A percentile compares a stretch with the other conserved stretches of the same genome.
phyloP scores from a whole-genome alignment of 2,888 invertebrate genomes.

The Dioctria rufipes region DNA sequence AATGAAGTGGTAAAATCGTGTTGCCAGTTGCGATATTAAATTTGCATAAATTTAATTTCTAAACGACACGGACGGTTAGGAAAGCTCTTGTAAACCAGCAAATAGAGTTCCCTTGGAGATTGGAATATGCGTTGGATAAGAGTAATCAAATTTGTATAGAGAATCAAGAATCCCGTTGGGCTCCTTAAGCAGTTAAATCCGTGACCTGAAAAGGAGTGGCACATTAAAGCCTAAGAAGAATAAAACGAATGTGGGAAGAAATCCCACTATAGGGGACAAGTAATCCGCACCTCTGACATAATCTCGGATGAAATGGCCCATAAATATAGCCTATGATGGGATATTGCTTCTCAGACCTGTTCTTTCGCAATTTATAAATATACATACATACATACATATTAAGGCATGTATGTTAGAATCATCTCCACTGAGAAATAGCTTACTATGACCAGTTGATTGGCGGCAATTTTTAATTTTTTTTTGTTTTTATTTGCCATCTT shows the following conservation, averaged over 20 bases:
- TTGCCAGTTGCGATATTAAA: slow-evolving; percentile 53
- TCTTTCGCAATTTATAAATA: neutral
- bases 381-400: no score
- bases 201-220: slow-evolving; percentile 24
- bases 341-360: slow-evolving; percentile 30
- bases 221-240: slow-evolving; percentile 12
- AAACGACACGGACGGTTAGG: neutral
- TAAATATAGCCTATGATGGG: slow-evolving; percentile 46
- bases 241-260: slow-evolving; percentile 22
- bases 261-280: slow-evolving; percentile 39
- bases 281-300: slow-evolving; percentile 53
- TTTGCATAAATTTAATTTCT: slow-evolving; percentile 56
- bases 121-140: neutral
- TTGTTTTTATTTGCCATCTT: neutral
- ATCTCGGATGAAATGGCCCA: slow-evolving; percentile 51
- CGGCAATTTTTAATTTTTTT: neutral
- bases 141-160: slow-evolving; percentile 40
- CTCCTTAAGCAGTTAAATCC: slow-evolving; percentile 37
- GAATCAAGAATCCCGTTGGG: slow-evolving; percentile 29
- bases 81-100: neutral
- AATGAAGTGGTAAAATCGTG: slow-evolving; percentile 56
- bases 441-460: slow-evolving; percentile 15
- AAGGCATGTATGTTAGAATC: slow-evolving; percentile 1
- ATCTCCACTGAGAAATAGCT: slow-evolving; percentile 16
- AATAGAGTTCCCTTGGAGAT: neutral